Percentiles rank a stretch among this genome's conserved stretches.
phyloP scores from a whole-genome alignment of 2,113 vertebrate genomes.

The Melospiza georgiana region DNA sequence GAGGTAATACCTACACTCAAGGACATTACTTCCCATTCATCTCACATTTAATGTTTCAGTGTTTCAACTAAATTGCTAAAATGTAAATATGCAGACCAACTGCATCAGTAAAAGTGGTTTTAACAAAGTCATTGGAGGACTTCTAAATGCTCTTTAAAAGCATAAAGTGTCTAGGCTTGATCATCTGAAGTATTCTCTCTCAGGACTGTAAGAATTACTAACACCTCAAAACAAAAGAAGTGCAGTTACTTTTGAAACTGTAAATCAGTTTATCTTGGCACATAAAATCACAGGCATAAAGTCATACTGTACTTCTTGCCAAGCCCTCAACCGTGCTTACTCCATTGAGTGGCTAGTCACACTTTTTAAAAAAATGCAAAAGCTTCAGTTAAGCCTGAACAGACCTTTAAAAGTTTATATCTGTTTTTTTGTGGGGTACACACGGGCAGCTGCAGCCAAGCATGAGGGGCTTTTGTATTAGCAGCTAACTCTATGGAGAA shows the following conservation, averaged over 20 bases:
- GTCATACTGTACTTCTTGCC: not conserved
- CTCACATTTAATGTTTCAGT: not conserved
- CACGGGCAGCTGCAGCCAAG: not conserved
- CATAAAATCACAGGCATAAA: not conserved
- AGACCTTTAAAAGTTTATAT: not conserved
- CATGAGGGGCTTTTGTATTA: not conserved
- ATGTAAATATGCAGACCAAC: not conserved
- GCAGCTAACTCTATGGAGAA: not conserved
- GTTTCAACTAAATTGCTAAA: not conserved
- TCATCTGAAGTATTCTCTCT: not conserved
- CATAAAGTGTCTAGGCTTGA: not conserved
- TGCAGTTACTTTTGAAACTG: not conserved
- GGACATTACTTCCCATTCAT: not conserved
- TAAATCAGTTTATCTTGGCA: not conserved
- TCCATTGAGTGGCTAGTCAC: not conserved
- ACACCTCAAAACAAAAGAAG: not conserved
- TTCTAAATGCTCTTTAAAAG: not conserved
- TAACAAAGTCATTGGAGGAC: not conserved
- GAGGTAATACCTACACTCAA: not conserved
- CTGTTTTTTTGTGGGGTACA: fast-evolving
- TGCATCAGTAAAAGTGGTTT: not conserved
- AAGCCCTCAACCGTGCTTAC: not conserved
- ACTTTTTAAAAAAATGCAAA: not conserved
- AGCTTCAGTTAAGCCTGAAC: not conserved
- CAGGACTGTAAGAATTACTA: not conserved